A percentile compares a stretch with the other conserved stretches of the same genome.
phyloP scores from a whole-genome alignment of 2,797 vertebrate genomes.

The Hapalemur alaotrensis region DNA sequence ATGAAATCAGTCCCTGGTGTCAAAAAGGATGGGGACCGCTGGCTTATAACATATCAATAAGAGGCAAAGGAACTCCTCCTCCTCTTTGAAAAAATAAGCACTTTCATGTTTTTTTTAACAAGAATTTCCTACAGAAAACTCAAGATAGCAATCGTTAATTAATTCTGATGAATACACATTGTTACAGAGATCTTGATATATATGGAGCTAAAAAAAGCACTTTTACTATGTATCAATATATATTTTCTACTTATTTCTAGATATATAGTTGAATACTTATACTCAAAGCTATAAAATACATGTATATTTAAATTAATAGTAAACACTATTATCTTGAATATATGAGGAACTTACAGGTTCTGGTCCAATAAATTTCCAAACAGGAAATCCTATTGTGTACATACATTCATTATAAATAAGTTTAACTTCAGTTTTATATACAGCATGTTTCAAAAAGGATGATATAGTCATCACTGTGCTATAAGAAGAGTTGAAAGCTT shows the following conservation, averaged over 20 bases:
- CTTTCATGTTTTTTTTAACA: background rate
- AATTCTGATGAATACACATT: background rate
- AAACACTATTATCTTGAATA: background rate
- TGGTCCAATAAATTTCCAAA: conserved; percentile 31
- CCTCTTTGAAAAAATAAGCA: background rate
- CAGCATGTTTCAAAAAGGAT: background rate
- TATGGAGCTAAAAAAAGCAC: background rate
- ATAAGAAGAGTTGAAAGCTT: conserved; percentile 20
- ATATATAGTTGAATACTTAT: background rate
- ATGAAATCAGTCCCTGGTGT: no score
- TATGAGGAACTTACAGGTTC: background rate
- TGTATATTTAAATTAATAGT: conserved; percentile 2
- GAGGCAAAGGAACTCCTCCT: background rate
- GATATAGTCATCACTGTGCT: background rate
- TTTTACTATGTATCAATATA: background rate
- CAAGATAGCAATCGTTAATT: background rate
- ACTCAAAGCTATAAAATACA: background rate
- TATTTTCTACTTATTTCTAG: background rate
- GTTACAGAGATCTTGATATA: background rate
- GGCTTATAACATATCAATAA: background rate
- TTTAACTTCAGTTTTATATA: background rate
- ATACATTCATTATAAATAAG: background rate
- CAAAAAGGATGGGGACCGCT: no score
- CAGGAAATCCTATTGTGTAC: background rate
- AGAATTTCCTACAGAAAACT: background rate